Base-by-base conservation (phyloP, 2,888 invertebrate species). In the Sceliomorpha sp. region DNA sequence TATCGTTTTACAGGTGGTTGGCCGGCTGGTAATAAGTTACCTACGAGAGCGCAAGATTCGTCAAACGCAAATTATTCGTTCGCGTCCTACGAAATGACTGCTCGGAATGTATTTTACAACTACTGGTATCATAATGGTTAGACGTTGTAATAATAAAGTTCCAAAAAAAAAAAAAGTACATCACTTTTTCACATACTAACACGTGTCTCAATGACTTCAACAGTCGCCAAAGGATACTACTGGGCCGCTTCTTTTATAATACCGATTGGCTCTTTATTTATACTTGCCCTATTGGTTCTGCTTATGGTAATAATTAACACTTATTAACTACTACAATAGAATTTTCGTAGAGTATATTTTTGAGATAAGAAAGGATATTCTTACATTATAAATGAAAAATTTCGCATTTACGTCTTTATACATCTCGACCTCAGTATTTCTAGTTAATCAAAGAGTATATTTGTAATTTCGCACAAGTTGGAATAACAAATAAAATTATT, bases 221-320 rank as follows among this genome's bases (percentile, higher is more conserved):
- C 55, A 82, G 82, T 78, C 58, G 63, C 79, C 15, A 80, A 82
- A 72, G 71, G 68, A 66, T 80, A 78, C 44, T 82, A 82, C 69
- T 80, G 83, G 74, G 72, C 83, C 8, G 77, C 77, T 55, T 79
- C 84, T 17, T 77, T 81, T 32, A 64, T 85, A 20, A 58, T 85
- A 50, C 84, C 84, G 24, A 48, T 79, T 13, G 84, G 82, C 9
- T 82, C 84, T 14, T 72, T 84, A 60, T 74, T 83, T 36, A 73
- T 84, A 51, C 76, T 84, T 24, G 78, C 77, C 8, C 20, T 81
- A 6, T 74, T 84, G 8, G 62, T 85, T 58, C 55, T 84, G 15
- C 47, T 85, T 2, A 85, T 85, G 85, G 85, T 85, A 82, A 79
- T 20, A 20, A 20, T 20, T 5, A 20, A 5, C 20, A n/a, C n/a